Percentiles rank a stretch among this genome's conserved stretches.
phyloP scores from a whole-genome alignment of 2,797 vertebrate species.

The Trachops cirrhosus region DNA sequence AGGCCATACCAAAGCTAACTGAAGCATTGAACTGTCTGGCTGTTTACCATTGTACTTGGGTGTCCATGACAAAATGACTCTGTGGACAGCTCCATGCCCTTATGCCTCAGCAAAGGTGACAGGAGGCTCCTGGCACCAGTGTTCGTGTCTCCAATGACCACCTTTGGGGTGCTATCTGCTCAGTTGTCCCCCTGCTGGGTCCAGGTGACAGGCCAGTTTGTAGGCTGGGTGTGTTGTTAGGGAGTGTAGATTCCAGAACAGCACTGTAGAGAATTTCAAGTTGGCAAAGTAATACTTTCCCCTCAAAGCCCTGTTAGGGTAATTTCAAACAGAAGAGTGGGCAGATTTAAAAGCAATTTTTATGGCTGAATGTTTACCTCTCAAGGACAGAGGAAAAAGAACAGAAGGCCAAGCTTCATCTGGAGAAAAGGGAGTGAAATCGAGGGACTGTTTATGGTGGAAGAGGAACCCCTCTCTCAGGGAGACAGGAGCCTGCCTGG shows the following conservation, averaged over 20 bases:
- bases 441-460: neutral
- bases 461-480: neutral
- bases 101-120: neutral
- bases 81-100: neutral
- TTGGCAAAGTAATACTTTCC: neutral
- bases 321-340: neutral
- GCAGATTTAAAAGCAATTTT: constrained; percentile 12
- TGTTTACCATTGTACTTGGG: neutral
- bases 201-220: neutral
- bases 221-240: neutral
- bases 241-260: neutral
- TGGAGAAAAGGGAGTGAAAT: neutral
- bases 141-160: neutral
- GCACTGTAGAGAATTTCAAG: neutral
- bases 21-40: neutral
- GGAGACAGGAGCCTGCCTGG: neutral
- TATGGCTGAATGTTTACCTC: neutral
- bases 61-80: neutral
- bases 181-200: neutral
- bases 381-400: neutral
- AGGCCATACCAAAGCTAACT: neutral
- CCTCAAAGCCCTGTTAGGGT: neutral
- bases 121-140: neutral
- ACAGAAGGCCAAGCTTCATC: neutral
- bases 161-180: neutral